phyloP scores from a whole-genome alignment of 2,797 vertebrate genomes.

The Danio choprae region DNA sequence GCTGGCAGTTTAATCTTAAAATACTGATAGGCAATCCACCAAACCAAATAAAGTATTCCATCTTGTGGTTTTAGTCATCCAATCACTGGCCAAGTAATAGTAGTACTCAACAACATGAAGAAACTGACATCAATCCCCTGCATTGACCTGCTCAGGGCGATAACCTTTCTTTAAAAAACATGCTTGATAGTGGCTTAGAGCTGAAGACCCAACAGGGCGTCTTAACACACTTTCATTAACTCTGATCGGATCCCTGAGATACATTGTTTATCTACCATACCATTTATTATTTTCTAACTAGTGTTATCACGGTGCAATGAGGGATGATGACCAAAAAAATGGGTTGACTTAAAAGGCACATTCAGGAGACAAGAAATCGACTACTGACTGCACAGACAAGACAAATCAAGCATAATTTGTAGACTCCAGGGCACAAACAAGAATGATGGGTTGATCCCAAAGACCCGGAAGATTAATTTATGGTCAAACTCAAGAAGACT shows the following conservation, averaged over 20 bases:
- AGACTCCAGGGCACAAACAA: constrained; percentile 34
- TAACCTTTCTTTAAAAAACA: background rate
- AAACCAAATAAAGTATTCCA: constrained; percentile 25
- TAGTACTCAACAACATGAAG: constrained; percentile 15
- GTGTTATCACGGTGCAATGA: constrained; percentile 62
- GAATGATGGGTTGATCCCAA: constrained; percentile 34
- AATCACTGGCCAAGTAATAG: constrained; percentile 9
- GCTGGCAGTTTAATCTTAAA: constrained; percentile 15
- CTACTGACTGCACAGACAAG: constrained; percentile 54
- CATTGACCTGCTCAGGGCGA: constrained; percentile 11
- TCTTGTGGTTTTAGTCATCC: background rate
- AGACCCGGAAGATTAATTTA: constrained; percentile 20
- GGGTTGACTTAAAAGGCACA: constrained; percentile 76
- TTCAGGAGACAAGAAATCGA: constrained; percentile 69
- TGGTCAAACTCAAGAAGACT: constrained; percentile 5
- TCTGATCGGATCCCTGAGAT: constrained; percentile 77
- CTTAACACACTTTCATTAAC: constrained; percentile 43
- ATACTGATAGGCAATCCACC: constrained; percentile 9
- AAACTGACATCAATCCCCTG: constrained; percentile 13
- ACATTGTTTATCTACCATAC: constrained; percentile 63
- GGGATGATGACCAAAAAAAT: constrained; percentile 36
- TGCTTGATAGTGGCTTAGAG: constrained; percentile 22
- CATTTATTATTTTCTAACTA: constrained; percentile 61
- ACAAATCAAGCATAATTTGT: constrained; percentile 46
- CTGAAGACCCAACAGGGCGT: constrained; percentile 5